Percentiles rank a stretch among this genome's conserved stretches.
phyloP scores from a whole-genome alignment of 2,888 invertebrate genomes.

The Perizoma affinitatum region DNA sequence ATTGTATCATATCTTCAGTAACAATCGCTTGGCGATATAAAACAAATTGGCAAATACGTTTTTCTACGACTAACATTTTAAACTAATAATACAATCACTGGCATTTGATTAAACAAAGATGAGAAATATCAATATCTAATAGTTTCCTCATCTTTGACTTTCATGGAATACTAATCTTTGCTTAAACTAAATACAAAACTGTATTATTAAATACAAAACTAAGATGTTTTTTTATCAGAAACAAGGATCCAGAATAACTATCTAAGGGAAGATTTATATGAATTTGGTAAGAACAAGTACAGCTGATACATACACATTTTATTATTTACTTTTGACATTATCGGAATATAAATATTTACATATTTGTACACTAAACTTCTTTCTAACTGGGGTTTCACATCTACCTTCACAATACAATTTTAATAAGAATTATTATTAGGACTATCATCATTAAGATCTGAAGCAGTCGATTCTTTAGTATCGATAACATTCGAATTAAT shows the following conservation, averaged over 20 bases:
- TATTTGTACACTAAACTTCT: conserved; percentile 25
- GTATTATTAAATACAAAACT: too few species aligned
- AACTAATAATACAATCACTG: neutral
- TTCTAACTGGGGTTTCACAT: conserved; percentile 57
- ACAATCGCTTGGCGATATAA: conserved; percentile 25
- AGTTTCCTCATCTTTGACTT: too few species aligned
- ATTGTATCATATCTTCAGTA: conserved; percentile 36
- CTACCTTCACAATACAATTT: conserved; percentile 45
- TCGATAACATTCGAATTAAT: conserved; percentile 75
- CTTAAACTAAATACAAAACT: too few species aligned
- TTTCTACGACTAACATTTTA: conserved; percentile 11
- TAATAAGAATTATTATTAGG: conserved; percentile 78
- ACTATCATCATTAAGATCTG: conserved; percentile 62
- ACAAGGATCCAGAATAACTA: too few species aligned
- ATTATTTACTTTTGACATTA: conserved; percentile 4
- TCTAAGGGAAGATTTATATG: too few species aligned
- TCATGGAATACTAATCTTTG: too few species aligned
- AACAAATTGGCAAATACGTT: conserved; percentile 9
- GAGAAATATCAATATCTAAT: too few species aligned
- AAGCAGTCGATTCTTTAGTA: conserved; percentile 57
- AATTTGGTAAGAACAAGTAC: neutral
- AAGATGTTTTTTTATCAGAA: too few species aligned
- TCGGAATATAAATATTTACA: conserved; percentile 7
- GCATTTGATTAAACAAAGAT: too few species aligned
- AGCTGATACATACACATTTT: neutral